Conservation (phyloP, 2,113 vertebrate species). For the Pelodiscus sinensis region DNA sequence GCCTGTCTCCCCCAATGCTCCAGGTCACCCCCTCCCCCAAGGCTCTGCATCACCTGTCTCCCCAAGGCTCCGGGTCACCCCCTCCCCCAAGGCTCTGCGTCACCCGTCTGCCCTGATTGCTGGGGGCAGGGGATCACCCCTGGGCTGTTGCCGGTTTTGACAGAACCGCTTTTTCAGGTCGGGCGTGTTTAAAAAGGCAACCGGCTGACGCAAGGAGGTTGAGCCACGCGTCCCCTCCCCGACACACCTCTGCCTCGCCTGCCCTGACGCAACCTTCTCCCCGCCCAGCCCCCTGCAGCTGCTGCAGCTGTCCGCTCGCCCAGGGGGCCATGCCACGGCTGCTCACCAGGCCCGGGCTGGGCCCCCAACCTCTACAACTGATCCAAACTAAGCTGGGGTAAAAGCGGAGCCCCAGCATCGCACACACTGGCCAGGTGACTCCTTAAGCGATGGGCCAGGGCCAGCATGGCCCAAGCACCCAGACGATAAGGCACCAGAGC, state of each 20-base stretch:
- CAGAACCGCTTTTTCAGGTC: slow-evolving; percentile 76
- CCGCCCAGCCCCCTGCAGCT: not conserved
- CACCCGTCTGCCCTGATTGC: slow-evolving; percentile 15
- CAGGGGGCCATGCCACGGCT: not conserved
- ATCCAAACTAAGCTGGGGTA: not conserved
- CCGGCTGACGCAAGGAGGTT: slow-evolving; percentile 58
- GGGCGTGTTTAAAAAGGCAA: slow-evolving; percentile 68
- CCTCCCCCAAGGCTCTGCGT: not conserved
- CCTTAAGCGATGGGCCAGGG: not conserved
- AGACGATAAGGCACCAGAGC: not conserved
- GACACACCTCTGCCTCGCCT: not conserved
- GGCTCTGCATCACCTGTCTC: not conserved
- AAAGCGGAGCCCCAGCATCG: not conserved
- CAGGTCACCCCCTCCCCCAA: no score
- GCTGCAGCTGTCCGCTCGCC: not conserved
- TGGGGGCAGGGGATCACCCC: slow-evolving; percentile 36
- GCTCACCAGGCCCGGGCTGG: no score
- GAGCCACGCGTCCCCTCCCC: not conserved
- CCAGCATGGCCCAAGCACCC: no score
- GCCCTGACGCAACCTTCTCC: not conserved
- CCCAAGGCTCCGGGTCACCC: no score
- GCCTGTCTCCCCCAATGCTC: no score
- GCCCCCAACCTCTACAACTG: not conserved
- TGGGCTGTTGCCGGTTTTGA: slow-evolving; percentile 7
- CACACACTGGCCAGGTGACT: not conserved